These are phyloP conservation scores for Ariopsis seemanni DNA, from an alignment of 2,113 vertebrate genomes.

Conservation along the genomic window DNA sequence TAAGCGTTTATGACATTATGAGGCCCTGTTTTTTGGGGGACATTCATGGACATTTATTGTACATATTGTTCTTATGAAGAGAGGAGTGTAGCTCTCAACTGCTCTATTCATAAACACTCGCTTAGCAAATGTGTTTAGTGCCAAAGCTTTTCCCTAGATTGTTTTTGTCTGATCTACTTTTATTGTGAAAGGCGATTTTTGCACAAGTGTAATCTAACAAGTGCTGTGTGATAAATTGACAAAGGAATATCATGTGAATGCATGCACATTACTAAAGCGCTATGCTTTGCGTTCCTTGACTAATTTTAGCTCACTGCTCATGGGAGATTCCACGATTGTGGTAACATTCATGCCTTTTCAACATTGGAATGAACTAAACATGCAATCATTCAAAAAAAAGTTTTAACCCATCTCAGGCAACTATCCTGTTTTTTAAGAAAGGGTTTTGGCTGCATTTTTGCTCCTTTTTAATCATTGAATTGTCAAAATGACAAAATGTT, in stretches of 20 bases:
- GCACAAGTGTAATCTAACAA: neutral
- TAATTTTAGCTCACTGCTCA: neutral
- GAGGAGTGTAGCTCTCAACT: neutral
- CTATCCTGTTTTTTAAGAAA: neutral
- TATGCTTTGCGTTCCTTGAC: neutral
- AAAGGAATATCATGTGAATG: neutral
- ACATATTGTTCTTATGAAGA: constrained; percentile 18
- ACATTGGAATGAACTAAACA: neutral
- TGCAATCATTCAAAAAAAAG: neutral
- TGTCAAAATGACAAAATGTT: neutral
- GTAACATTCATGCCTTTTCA: neutral
- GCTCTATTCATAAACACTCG: neutral
- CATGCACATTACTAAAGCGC: neutral
- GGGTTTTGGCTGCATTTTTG: neutral
- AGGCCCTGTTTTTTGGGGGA: neutral
- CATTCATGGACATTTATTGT: neutral
- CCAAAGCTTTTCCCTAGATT: constrained; percentile 32
- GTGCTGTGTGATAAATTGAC: constrained; percentile 2
- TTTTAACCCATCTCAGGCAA: neutral
- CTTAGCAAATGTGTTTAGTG: constrained; percentile 31
- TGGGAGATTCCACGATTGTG: neutral
- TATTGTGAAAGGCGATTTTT: constrained; percentile 15
- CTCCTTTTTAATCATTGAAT: neutral
- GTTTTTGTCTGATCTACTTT: neutral
- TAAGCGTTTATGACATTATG: neutral